Conservation (phyloP, 2,888 invertebrate species). For the Limenitis camilla region DNA sequence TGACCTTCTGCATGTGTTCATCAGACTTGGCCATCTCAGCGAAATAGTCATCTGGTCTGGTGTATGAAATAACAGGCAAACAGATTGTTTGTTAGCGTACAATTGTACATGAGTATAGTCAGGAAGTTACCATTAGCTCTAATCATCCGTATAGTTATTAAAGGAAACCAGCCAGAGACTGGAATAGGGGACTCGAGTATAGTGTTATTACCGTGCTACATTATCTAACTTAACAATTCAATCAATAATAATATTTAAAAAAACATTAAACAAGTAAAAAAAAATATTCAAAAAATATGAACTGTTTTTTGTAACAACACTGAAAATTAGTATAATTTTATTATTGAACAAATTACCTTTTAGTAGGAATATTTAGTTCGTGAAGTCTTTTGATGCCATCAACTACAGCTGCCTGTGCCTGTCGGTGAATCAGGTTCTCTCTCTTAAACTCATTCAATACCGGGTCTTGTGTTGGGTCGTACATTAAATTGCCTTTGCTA, state of each 20-base stretch:
- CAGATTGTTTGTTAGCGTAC: no score
- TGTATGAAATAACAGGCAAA: background rate
- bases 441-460: constrained; percentile 93
- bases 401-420: constrained; percentile 90
- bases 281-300: no score
- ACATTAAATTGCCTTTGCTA: constrained; percentile 79
- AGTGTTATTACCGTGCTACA: no score
- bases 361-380: constrained; percentile 83
- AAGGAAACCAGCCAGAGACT: no score
- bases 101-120: no score
- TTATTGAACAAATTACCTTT: constrained; percentile 58
- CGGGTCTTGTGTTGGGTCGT: constrained; percentile 81
- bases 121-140: no score
- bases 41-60: constrained; percentile 94
- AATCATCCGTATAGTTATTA: no score
- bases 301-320: no score
- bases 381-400: constrained; percentile 87
- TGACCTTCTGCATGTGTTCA: constrained; percentile 96
- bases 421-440: constrained; percentile 90
- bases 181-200: no score
- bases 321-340: background rate
- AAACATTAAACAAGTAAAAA: no score
- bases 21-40: constrained; percentile 99
- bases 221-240: no score
- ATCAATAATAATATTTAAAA: no score